Conservation (phyloP, 2,113 vertebrate genomes). For the Megaceryle maxima region DNA sequence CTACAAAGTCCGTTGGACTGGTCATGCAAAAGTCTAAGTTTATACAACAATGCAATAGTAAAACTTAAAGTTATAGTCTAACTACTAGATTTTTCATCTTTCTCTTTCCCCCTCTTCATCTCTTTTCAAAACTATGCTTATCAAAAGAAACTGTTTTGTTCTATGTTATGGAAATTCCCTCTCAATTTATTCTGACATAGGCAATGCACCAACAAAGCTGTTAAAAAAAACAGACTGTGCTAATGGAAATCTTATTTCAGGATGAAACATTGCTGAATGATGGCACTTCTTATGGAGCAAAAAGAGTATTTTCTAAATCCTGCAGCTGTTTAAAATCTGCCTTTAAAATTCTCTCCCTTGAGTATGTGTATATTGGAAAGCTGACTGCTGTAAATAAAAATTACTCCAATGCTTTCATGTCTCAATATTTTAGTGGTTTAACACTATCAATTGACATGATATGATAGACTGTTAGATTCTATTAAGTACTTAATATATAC, state of each 20-base stretch:
- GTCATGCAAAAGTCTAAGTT: not conserved
- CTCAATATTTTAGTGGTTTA: slow-evolving; percentile 40
- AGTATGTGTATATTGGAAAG: not conserved
- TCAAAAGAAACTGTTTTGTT: not conserved
- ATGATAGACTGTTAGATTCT: slow-evolving; percentile 12
- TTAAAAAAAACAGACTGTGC: not conserved
- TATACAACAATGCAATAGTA: not conserved
- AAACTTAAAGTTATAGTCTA: not conserved
- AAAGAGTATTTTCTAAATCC: not conserved
- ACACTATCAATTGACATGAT: slow-evolving; percentile 6
- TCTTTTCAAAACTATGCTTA: not conserved
- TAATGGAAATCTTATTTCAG: not conserved
- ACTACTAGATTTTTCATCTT: not conserved
- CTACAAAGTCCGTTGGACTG: not conserved
- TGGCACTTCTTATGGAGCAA: not conserved
- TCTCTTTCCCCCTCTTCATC: not conserved
- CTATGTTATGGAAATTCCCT: not conserved
- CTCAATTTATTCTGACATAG: not conserved
- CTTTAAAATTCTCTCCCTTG: not conserved
- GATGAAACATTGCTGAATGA: not conserved
- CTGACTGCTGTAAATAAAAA: not conserved
- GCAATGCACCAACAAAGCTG: not conserved
- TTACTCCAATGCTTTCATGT: slow-evolving; percentile 14
- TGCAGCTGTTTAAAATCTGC: not conserved
- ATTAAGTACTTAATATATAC: slow-evolving; percentile 28